Base-by-base conservation (phyloP, 2,113 vertebrate genomes). In the Ammodytes marinus region DNA sequence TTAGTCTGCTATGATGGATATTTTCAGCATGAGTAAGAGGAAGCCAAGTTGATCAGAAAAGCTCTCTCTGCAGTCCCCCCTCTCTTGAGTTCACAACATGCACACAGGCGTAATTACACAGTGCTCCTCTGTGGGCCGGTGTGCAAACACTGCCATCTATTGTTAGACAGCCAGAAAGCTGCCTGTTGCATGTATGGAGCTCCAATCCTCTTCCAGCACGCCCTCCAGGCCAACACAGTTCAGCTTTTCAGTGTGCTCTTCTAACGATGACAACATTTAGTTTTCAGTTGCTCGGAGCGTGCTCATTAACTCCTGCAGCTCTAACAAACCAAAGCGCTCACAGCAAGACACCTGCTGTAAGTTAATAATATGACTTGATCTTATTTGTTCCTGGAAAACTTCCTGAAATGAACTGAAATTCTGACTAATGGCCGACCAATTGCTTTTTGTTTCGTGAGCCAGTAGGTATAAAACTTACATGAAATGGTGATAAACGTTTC, bases 101-200 rank as follows among this genome's bases (percentile, higher is more conserved):
- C 40, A 67, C 84, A 84, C 82, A 83, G 74, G 66, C 76, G 8
- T 86, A 85, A 87, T 91, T 84, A 83, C 70, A 75, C 47, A 15
- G 46, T 9, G 61, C 49, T n/a, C n/a, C n/a, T 27, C 4, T 40
- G 17, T 14, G 19, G 27, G 49, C 57, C 8, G 77, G 43, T 83
- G 84, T 80, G 82, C 55, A 75, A 87, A 92, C 64, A 93, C 91
- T 94, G 94, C 94, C 93, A 91, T 88, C 94, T 88, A 86, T 73
- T 90, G 94, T 61, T 17, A 1, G 43, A 58, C 46, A 4, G 1
- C 0, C 12, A 43, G n/a, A 58, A 27, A 57, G 1, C 5, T 15
- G 63, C 47, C n/a, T 0, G 54, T 19, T 60, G 17, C 54, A 27
- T 27, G 27, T 27, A 27, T 3, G 70, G 45, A 72, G 77, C 15